Percentiles rank a stretch among this genome's conserved stretches.
phyloP scores from a whole-genome alignment of 2,888 invertebrate genomes.

The Glyphotaelius pellucidus region DNA sequence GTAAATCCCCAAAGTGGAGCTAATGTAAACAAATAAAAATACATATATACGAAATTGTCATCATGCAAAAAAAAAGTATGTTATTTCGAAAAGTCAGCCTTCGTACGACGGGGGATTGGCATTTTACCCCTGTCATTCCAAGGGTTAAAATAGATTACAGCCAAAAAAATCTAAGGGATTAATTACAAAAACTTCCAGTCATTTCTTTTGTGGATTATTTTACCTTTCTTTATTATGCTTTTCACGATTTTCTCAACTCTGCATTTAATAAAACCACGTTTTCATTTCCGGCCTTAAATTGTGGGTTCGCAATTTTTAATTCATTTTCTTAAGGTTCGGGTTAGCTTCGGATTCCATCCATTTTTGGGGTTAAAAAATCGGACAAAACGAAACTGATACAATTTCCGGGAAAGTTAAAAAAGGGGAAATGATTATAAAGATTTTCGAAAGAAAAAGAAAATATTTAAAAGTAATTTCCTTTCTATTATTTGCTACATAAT shows the following conservation, averaged over 20 bases:
- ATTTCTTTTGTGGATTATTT: background rate
- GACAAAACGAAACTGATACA: background rate
- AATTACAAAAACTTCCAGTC: background rate
- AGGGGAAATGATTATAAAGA: background rate
- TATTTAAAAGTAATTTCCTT: background rate
- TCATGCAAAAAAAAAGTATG: no score
- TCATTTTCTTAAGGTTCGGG: background rate
- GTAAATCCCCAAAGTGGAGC: no score
- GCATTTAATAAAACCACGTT: background rate
- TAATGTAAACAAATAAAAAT: no score
- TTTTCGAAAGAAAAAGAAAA: background rate
- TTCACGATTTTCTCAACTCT: background rate
- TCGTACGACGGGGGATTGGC: no score
- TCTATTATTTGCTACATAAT: constrained; percentile 6
- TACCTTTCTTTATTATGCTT: background rate
- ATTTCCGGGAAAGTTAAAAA: background rate
- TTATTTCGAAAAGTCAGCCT: no score
- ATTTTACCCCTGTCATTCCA: no score
- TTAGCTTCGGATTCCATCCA: background rate
- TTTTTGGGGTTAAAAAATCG: background rate
- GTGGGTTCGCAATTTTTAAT: background rate
- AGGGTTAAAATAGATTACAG: background rate
- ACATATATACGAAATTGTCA: no score
- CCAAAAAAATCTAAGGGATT: background rate
- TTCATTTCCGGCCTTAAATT: background rate